Evolutionary conservation across 2,797 vertebrate species (phyloP).

Genomic region (Pipistrellus pygmaeus): DNA sequence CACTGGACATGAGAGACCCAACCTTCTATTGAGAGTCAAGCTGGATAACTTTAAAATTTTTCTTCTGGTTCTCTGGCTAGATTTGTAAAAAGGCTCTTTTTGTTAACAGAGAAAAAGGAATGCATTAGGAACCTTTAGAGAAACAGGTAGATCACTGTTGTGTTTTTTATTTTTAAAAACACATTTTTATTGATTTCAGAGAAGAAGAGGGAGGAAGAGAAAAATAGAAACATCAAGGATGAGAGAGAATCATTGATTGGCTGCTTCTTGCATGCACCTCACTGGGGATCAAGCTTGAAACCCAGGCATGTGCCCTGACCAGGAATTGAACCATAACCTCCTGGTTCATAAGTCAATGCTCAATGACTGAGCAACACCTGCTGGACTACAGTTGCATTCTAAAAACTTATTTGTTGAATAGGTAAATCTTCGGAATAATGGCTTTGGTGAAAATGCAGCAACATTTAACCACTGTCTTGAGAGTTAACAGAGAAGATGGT

Average conservation of each 20-base stretch:
- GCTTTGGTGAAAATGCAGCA: not conserved
- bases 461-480: not conserved
- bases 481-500: not conserved
- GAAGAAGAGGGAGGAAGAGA: too few species aligned
- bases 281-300: too few species aligned
- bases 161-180: not conserved
- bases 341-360: too few species aligned
- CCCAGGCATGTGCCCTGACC: too few species aligned
- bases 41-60: not conserved
- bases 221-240: too few species aligned
- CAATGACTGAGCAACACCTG: too few species aligned
- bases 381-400: not conserved
- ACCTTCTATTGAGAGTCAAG: not conserved
- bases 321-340: too few species aligned
- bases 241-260: too few species aligned
- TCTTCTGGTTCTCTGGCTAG: not conserved
- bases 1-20: not conserved
- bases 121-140: not conserved
- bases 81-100: not conserved
- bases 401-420: constrained; percentile 32
- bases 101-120: not conserved
- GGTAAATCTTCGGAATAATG: constrained; percentile 18
- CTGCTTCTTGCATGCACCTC: too few species aligned
- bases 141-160: not conserved
- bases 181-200: too few species aligned